A percentile compares a stretch with the other conserved stretches of the same genome.
phyloP scores from a whole-genome alignment of 2,888 invertebrate genomes.

The Trachelus troglodyta region DNA sequence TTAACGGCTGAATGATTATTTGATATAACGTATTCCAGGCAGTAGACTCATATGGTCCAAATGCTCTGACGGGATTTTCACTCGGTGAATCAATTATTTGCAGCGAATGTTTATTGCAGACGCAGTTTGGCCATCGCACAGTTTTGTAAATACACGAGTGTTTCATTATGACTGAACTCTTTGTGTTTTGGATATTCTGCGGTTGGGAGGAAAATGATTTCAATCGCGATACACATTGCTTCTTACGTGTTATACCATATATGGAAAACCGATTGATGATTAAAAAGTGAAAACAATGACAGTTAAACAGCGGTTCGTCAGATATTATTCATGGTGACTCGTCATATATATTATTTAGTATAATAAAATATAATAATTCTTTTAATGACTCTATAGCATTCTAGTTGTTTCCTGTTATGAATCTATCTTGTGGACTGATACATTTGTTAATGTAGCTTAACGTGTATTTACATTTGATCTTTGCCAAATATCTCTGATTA shows the following conservation, averaged over 20 bases:
- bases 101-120: neutral
- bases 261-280: neutral
- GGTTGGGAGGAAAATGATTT: neutral
- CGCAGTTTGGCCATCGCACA: neutral
- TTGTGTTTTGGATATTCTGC: neutral
- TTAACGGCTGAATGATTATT: neutral
- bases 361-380: neutral
- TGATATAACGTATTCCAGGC: no score
- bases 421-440: neutral
- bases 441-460: neutral
- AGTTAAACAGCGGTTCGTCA: no score
- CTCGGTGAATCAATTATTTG: neutral
- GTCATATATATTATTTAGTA: neutral
- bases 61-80: neutral
- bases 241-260: neutral
- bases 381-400: neutral
- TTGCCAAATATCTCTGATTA: neutral
- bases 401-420: neutral
- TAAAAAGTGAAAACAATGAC: neutral
- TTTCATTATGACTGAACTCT: neutral
- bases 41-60: neutral
- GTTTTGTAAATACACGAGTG: neutral
- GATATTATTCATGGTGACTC: neutral
- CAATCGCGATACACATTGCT: neutral
- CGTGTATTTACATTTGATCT: neutral